These are phyloP conservation scores for Thysanoteuthis rhombus DNA, from an alignment of 2,888 invertebrate species.

Conservation along the genomic window DNA sequence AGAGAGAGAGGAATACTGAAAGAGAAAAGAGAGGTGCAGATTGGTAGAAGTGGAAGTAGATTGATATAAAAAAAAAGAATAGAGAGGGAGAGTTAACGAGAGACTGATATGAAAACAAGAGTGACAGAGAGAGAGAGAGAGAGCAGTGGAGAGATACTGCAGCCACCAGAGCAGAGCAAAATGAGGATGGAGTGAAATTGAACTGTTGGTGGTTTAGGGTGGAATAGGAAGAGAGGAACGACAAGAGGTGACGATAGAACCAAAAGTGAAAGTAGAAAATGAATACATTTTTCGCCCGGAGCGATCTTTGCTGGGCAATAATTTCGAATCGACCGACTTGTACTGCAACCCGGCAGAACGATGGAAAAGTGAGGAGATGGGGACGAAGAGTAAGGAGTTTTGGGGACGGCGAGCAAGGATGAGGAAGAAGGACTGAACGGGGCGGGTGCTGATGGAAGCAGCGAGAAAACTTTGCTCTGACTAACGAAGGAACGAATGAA, in stretches of 20 bases:
- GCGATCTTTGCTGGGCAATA: conserved; percentile 12
- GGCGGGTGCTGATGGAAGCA: background rate
- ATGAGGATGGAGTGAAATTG: background rate
- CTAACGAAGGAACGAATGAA: background rate
- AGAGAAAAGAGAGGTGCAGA: background rate
- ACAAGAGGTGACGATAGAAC: background rate
- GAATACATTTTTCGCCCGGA: background rate
- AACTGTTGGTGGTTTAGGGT: background rate
- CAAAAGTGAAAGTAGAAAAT: background rate
- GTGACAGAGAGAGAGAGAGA: background rate
- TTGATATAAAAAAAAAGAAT: background rate
- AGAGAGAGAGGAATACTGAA: background rate
- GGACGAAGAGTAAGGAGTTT: background rate
- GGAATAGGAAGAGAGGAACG: background rate
- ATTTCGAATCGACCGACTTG: background rate
- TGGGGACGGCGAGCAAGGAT: background rate
- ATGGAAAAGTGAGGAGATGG: background rate
- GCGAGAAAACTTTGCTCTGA: background rate
- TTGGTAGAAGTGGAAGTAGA: background rate
- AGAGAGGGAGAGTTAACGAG: background rate
- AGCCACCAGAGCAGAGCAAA: background rate
- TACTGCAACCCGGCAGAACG: background rate
- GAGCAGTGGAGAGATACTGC: background rate
- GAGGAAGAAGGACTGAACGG: background rate
- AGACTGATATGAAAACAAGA: background rate